Evolutionary conservation across 2,113 vertebrate genomes (phyloP).

Genomic region (Progne subis): DNA sequence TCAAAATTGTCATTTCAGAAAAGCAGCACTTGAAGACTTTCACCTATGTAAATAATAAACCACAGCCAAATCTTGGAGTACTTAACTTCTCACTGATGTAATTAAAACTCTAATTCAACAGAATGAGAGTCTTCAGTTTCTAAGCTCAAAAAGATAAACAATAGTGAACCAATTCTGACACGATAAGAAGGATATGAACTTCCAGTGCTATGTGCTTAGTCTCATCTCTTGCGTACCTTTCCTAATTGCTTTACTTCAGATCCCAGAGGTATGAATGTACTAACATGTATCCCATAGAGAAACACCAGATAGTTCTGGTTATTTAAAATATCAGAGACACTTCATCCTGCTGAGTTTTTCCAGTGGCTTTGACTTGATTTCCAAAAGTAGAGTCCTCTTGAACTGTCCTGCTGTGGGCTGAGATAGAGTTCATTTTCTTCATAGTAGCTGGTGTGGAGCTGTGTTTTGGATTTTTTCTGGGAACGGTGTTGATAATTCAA

Average conservation of each 20-base stretch:
- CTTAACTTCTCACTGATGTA: background rate
- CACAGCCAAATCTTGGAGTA: background rate
- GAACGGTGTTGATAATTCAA: background rate
- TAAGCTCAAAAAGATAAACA: background rate
- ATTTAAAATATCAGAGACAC: background rate
- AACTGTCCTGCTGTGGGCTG: background rate
- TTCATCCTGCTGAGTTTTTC: background rate
- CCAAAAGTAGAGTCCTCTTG: background rate
- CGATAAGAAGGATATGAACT: background rate
- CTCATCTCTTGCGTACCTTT: background rate
- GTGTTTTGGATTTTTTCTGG: background rate
- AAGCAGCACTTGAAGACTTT: background rate
- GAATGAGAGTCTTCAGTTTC: background rate
- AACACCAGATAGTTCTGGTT: background rate
- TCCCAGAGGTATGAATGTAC: background rate
- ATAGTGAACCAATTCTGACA: background rate
- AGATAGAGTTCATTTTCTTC: background rate
- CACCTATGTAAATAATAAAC: conserved; percentile 15
- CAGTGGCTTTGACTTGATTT: background rate
- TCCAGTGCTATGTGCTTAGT: background rate
- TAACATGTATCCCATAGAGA: accelerated
- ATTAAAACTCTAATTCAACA: background rate
- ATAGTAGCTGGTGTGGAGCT: background rate
- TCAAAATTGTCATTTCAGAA: background rate
- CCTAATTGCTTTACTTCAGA: background rate